Evolutionary conservation across 2,797 vertebrate genomes (phyloP).

Genomic region (Anguilla obscura): DNA sequence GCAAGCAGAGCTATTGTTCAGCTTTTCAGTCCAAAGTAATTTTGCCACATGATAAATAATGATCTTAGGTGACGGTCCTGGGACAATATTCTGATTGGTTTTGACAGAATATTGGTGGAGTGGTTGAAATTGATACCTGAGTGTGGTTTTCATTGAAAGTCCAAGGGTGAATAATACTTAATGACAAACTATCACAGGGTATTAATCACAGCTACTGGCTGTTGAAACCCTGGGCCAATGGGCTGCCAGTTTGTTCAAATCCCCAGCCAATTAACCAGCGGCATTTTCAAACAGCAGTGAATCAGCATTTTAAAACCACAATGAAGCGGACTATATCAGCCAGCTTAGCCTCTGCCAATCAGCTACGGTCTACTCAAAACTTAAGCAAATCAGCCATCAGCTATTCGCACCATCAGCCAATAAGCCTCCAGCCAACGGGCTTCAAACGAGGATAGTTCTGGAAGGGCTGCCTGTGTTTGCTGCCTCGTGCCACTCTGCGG

Average conservation of each 20-base stretch:
- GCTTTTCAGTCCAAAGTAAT: background rate
- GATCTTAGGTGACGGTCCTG: background rate
- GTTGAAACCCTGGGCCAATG: background rate
- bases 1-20: background rate
- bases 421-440: background rate
- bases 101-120: background rate
- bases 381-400: background rate
- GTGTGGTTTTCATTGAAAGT: background rate
- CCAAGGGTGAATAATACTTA: background rate
- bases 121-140: background rate
- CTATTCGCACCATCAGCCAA: background rate
- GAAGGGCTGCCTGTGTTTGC: background rate
- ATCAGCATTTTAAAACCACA: background rate
- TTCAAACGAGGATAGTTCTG: background rate
- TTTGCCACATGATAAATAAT: background rate
- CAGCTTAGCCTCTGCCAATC: background rate
- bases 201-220: background rate
- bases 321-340: background rate
- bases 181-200: background rate
- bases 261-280: background rate
- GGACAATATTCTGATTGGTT: constrained; percentile 1
- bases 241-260: background rate
- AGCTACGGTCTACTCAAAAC: background rate
- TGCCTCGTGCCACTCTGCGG: background rate
- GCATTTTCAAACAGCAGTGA: background rate